Base-by-base conservation (phyloP, 2,888 invertebrate species). In the Monoplex corrugatus region DNA sequence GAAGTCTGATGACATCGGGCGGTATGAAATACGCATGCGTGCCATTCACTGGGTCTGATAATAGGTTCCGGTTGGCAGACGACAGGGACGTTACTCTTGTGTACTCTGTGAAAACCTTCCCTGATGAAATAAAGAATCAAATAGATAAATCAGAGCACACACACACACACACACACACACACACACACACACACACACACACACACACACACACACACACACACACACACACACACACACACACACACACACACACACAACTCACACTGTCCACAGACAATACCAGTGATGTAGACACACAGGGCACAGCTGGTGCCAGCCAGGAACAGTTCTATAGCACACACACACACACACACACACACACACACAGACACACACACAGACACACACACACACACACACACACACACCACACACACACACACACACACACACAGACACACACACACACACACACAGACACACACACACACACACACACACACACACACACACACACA, bases 381-480 rank as follows among this genome's bases (percentile, higher is more conserved):
- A 68, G 28, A 23, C 68, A 0, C 68, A 68, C 2, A 68, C 68
- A 68, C 68, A 68, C 68, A 68, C 68, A 2, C 68, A 68, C 68
- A 19, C 68, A 68, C 19, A 68, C 68, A 68, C 68, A 68, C 16
- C 16, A 68, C 68, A 10, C 68, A 0, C 68, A 0, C 16, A 68
- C 13, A 68, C 68, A 23, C 68, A 23, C 68, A 23, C 68, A 23
- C 68, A 23, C 68, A 19, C 10, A 23, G 28, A 23, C 68, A n/a
- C 68, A n/a, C 13, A 23, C 68, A n/a, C 68, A 28, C 68, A 28
- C 68, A 28, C 68, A 28, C 68, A 68, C 68, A 68, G 28, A 68
- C 68, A 68, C 68, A 68, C 68, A 68, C 68, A 68, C 68, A 68
- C 68, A 68, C 68, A 68, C 68, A 68, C 68, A 68, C 68, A 68